Base-by-base conservation (phyloP, 2,113 vertebrate genomes). In the Hemichromis elongatus region DNA sequence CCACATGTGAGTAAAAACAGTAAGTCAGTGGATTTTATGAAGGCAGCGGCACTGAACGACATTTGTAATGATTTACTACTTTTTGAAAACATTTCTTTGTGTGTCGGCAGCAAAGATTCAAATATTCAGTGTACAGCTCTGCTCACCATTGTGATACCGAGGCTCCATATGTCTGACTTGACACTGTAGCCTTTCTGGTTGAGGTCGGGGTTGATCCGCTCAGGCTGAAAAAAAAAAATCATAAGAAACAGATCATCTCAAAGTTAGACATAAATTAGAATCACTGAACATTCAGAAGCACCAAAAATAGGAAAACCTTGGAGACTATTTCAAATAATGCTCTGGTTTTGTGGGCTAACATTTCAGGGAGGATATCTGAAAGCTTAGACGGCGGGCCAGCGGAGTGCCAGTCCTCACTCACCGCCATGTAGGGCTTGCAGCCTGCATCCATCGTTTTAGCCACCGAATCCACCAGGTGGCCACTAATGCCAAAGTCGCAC, bases 391-490 rank as follows among this genome's bases (percentile, higher is more conserved):
- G 16, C 8, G 12, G 42, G 24, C 16, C 42, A 30, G 68, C 18
- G 12, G 9, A 75, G 42, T 53, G 40, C 28, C 12, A 1, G 6
- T 10, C 42, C 14, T 30, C 37, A 81, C 97, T 97, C 91, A 99
- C 99, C 52, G 99, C 99, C 99, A 99, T 99, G 96, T 99, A 99
- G 4, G 99, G 98, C 92, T 99, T 99, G 93, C 99, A 99, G 88
- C 99, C 99, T 3, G 98, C 99, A 21, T 99, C 98, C 95, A 99
- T 97, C 1, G 99, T 99, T 94, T 99, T 99, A 87, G 99, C 99
- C 79, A 99, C 98, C 0, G 99, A 99, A 94, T 99, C 99, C 37
- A 99, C 99, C 84, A 99, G 96, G 95, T 99, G 98, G 89, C 99
- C 99, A 19, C 99, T 99, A 96, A 99, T 99, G 40, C 99, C 99